Evolutionary conservation across 2,888 invertebrate genomes (phyloP), one percentile per base, ranked within the genome.

Genomic region (Apantesis nais): DNA sequence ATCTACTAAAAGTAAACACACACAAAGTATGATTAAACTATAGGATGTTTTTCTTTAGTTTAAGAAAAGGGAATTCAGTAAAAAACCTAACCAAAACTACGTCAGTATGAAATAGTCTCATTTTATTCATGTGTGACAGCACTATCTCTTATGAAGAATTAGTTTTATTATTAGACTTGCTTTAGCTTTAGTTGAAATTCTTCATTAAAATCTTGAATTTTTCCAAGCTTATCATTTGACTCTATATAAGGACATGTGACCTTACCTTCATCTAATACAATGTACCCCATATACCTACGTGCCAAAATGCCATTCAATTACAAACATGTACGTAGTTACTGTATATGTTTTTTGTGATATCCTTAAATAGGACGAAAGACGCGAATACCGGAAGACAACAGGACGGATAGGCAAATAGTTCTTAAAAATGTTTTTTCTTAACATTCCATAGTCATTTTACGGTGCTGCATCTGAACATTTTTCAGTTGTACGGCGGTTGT

Each of bases 331-430:
- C 41, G n/a, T 25, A 65, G 65, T 64, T 41, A 34, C 41, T 31
- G 25, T 44, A 34, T 8, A 41, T 22, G 22, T 34, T 71, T 62
- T 71, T 68, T 60, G 34, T 52, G 44, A 52, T 68, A 71, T 71
- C 68, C 66, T 68, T 44, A 25, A n/a, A 41, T 29, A 68, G 31
- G 41, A 72, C 81, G 76, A 80, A 76, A 76, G 80, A 72, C 68
- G 74, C 73, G 72, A 82, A 80, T 76, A 81, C 83, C 83, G 80
- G 80, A 82, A 81, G 78, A 52, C 81, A 76, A 73, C 81, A 71
- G 78, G 74, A 76, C 74, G 83, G 81, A 80, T 68, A 52, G 71
- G 71, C 80, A 82, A 80, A 80, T 74, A 80, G 80, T 71, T 72
- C 76, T 66, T 76, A 78, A 78, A 74, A 74, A 83, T 69, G 60